These are phyloP conservation scores for Drosophila pullipes DNA, from an alignment of 2,888 invertebrate species.

Conservation along the genomic window DNA sequence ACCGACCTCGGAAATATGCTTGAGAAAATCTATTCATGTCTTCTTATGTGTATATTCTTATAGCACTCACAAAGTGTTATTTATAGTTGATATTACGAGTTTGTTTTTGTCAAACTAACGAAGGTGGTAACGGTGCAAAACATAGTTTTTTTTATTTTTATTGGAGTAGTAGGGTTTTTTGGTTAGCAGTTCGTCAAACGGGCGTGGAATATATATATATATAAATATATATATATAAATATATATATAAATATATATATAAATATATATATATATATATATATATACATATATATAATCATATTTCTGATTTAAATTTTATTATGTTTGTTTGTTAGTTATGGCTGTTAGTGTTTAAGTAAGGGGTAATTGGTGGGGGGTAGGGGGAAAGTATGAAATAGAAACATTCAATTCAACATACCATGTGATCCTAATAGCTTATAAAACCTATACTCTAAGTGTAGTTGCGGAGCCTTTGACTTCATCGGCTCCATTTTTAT, in stretches of 20 bases:
- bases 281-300: conserved; percentile 1
- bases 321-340: conserved; percentile 21
- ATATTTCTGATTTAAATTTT: conserved; percentile 7
- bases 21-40: conserved; percentile 84
- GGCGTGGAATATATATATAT: conserved; percentile 29
- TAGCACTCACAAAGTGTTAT: conserved; percentile 43
- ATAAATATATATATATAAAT: neutral
- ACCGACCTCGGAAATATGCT: conserved; percentile 85
- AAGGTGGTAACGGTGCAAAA: conserved; percentile 84
- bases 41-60: conserved; percentile 53
- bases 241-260: conserved; percentile 10
- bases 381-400: conserved; percentile 6
- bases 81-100: conserved; percentile 32
- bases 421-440: conserved; percentile 99
- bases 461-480: conserved; percentile 99
- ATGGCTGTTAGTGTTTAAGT: conserved; percentile 35
- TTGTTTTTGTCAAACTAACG: conserved; percentile 52
- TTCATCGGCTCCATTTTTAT: conserved; percentile 99
- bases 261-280: conserved; percentile 1
- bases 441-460: conserved; percentile 99
- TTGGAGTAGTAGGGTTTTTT: conserved; percentile 44
- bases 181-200: conserved; percentile 50
- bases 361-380: neutral
- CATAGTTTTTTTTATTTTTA: conserved; percentile 45
- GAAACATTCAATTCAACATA: conserved; percentile 86